phyloP scores from a whole-genome alignment of 1,140 invertebrate species.

The Drosophila nigromelanica region DNA sequence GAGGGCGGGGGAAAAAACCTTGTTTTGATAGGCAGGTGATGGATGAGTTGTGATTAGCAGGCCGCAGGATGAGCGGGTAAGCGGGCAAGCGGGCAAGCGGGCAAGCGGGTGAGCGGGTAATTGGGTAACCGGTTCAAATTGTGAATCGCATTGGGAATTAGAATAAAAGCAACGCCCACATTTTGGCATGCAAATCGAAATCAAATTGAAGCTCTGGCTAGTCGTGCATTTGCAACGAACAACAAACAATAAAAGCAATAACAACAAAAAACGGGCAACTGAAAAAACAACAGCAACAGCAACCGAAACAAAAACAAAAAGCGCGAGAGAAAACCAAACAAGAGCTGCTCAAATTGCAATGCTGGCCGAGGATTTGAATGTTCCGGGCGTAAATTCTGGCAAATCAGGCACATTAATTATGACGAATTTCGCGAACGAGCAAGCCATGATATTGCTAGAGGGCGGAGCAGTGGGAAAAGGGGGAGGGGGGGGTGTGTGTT shows the following conservation, averaged over 20 bases:
- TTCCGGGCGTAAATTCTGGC: constrained; percentile 36
- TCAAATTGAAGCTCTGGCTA: constrained; percentile 49
- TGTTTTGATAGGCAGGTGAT: constrained; percentile 25
- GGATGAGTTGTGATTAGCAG: constrained; percentile 43
- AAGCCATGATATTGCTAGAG: neutral
- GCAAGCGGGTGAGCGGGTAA: neutral
- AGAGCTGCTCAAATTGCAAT: constrained; percentile 31
- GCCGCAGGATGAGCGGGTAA: neutral
- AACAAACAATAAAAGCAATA: constrained; percentile 18
- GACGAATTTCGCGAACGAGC: constrained; percentile 47
- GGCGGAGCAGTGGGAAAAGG: too few relatives aligned
- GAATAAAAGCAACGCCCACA: constrained; percentile 53
- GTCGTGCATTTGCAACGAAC: constrained; percentile 12
- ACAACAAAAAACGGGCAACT: constrained; percentile 8
- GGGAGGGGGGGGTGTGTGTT: neutral
- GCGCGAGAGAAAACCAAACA: constrained; percentile 24
- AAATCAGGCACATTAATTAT: constrained; percentile 81
- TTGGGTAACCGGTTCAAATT: constrained; percentile 9
- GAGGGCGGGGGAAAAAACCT: neutral
- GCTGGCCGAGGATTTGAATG: constrained; percentile 17
- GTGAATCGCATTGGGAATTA: constrained; percentile 57
- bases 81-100: neutral
- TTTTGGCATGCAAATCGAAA: constrained; percentile 56
- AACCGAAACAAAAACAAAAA: constrained; percentile 15
- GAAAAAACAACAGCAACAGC: constrained; percentile 3